These are phyloP conservation scores for Homarus americanus DNA, from an alignment of 1,140 invertebrate genomes.

Conservation along the genomic window DNA sequence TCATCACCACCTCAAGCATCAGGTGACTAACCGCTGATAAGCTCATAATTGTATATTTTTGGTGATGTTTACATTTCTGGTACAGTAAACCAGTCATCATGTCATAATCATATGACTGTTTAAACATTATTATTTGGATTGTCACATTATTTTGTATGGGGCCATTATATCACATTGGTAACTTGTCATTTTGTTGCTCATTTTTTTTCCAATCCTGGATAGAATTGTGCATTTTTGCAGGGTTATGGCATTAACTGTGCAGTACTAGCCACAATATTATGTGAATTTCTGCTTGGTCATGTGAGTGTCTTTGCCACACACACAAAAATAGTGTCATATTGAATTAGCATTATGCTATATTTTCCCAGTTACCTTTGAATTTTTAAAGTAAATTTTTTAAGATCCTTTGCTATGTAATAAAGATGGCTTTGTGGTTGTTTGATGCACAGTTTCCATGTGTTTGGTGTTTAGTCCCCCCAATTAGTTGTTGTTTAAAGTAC, in stretches of 20 bases:
- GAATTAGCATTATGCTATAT: not conserved
- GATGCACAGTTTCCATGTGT: not conserved
- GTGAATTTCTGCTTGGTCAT: too few species aligned
- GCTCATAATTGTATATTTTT: not conserved
- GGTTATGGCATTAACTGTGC: not conserved
- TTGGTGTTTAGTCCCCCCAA: not conserved
- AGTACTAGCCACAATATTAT: too few species aligned
- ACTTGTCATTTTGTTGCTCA: not conserved
- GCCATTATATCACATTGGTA: not conserved
- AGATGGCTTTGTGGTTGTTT: not conserved
- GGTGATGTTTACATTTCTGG: not conserved
- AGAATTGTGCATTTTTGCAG: not conserved
- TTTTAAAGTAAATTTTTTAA: not conserved
- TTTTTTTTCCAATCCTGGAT: not conserved
- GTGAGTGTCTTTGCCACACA: too few species aligned
- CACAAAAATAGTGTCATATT: not conserved
- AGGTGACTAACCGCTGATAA: slow-evolving; percentile 53
- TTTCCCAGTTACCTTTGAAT: not conserved
- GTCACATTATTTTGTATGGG: not conserved
- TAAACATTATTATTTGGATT: not conserved
- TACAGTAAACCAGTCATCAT: not conserved
- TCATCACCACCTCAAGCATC: slow-evolving; percentile 68
- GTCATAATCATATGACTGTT: not conserved
- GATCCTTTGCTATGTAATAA: not conserved
- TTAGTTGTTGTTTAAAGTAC: not conserved